Evolutionary conservation across 1,140 invertebrate species (phyloP).

Genomic region (Lordiphosa stackelbergi): DNA sequence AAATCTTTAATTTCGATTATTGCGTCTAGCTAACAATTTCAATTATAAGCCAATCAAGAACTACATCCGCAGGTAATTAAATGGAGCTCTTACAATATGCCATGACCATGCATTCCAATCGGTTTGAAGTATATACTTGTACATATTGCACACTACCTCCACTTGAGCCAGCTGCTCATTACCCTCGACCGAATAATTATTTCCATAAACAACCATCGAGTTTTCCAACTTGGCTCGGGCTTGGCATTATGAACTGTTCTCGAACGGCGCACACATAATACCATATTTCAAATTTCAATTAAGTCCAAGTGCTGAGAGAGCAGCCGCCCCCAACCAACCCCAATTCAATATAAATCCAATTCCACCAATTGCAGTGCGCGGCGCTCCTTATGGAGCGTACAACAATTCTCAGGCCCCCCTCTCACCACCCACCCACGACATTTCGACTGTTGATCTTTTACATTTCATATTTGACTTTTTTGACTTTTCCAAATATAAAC

Average conservation of each 20-base stretch:
- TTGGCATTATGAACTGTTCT: conserved; percentile 68
- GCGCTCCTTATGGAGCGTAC: conserved; percentile 4
- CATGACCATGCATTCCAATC: conserved; percentile 23
- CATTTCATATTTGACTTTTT: conserved; percentile 66
- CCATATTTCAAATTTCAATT: conserved; percentile 77
- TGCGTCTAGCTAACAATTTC: conserved; percentile 15
- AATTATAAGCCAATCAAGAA: conserved; percentile 52
- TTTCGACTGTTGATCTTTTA: conserved; percentile 45
- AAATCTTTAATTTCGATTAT: background rate
- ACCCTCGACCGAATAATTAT: conserved; percentile 70
- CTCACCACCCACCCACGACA: background rate
- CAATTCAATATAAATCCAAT: conserved; percentile 6
- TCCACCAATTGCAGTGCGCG: conserved; percentile 49
- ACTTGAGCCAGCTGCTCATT: conserved; percentile 71
- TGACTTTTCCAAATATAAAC: conserved; percentile 69
- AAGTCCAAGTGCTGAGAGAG: conserved; percentile 76
- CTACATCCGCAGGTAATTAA: conserved; percentile 55
- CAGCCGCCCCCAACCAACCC: conserved; percentile 5
- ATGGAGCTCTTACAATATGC: conserved; percentile 13
- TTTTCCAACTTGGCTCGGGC: conserved; percentile 47
- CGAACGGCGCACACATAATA: conserved; percentile 72
- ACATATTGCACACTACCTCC: conserved; percentile 20
- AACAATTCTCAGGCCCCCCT: conserved; percentile 1
- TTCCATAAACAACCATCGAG: conserved; percentile 67
- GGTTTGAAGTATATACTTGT: background rate